These are phyloP conservation scores for Tubulanus polymorphus DNA, from an alignment of 2,888 invertebrate species.

Conservation along the genomic window DNA sequence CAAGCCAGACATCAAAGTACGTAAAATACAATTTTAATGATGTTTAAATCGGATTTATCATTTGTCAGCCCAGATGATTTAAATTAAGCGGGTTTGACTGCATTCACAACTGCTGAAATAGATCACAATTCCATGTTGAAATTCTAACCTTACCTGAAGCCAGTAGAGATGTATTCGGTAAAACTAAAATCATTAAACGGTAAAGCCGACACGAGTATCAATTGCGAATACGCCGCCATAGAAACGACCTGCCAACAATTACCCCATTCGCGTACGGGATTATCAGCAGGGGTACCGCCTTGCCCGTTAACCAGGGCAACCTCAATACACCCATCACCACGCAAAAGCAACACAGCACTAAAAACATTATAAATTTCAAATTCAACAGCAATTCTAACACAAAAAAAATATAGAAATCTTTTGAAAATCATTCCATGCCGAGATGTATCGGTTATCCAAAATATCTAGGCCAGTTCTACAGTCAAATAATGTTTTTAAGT, in stretches of 20 bases:
- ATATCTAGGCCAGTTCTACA: too few species aligned
- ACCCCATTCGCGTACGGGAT: conserved; percentile 54
- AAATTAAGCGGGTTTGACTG: too few species aligned
- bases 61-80: background rate
- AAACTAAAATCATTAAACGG: conserved; percentile 51
- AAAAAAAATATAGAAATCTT: too few species aligned
- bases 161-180: conserved; percentile 55
- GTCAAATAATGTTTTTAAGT: too few species aligned
- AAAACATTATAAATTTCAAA: too few species aligned
- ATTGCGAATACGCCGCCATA: conserved; percentile 58
- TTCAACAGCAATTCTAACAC: too few species aligned
- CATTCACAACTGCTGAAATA: too few species aligned
- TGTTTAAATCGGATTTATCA: background rate
- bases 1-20: too few species aligned
- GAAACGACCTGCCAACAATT: conserved; percentile 60
- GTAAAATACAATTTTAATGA: too few species aligned
- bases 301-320: conserved; percentile 60
- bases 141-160: conserved; percentile 51
- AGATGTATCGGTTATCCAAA: too few species aligned
- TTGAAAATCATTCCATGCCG: too few species aligned
- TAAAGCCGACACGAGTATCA: conserved; percentile 52
- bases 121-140: too few species aligned
- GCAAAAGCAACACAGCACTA: conserved; percentile 46
- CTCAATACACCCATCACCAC: conserved; percentile 42
- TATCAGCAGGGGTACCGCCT: conserved; percentile 57